Evolutionary conservation across 2,113 vertebrate genomes (phyloP), one percentile per base, ranked within the genome.

Genomic region (Oostethus manadensis): DNA sequence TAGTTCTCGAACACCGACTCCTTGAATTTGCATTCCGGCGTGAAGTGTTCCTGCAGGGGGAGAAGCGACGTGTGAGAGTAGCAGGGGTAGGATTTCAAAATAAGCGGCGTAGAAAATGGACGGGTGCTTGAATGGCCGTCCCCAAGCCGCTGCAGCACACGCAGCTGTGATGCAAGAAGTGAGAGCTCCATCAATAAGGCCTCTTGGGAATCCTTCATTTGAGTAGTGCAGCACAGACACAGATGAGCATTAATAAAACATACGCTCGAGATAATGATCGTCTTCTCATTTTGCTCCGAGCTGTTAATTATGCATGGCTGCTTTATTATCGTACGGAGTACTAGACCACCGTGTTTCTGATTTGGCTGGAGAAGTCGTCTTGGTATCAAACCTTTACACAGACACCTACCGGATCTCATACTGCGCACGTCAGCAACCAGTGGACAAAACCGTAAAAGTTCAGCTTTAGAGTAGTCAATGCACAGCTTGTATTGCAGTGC

Each of bases 1-100:
- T 99, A 99, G 91, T 99, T 99, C 88, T 99, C 96, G 79, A 99
- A 99, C 77, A 99, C 96, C 0, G 97, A 98, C 88, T 99, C 97
- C 90, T 99, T 98, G 89, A 99, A 99, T 91, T 97, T 98, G 88
- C 97, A 99, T 87, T 99, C 97, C 17, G 93, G 93, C 49, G 96
- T 98, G 84, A 98, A 99, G 89, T 97, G 97, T 91, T 99, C 97
- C 97, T 99, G 87, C 22, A 33, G 78, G 66, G 40, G 23, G 59
- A 9, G 14, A 33, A 26, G 47, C n/a, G 67, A 75, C 60, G 51
- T 3, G 9, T 11, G 1, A n/a, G 9, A 51, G 29, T 29, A 33
- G 29, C 29, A 3, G 29, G 5, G 29, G 29, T 26, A 26, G 23
- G 5, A 2, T 26, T 26, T 26, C 23, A 47, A 47, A 5, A 8